Percentiles rank a stretch among this genome's conserved stretches.
Evolutionary conservation across 2,113 vertebrate genomes (phyloP).

Genomic region (Clarias magur): DNA sequence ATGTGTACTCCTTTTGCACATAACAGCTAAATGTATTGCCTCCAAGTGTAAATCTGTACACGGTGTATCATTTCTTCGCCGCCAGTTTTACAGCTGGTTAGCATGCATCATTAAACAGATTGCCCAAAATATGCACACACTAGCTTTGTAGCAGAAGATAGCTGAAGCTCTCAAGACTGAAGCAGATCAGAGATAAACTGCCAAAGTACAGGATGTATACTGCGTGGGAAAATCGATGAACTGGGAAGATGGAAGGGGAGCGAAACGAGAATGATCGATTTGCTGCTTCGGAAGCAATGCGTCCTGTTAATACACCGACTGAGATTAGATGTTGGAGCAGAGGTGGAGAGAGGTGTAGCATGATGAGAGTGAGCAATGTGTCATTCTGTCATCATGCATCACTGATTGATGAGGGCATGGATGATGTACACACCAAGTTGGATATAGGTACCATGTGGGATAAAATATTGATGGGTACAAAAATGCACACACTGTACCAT

Average conservation of each 20-base stretch:
- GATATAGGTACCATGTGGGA: too few relatives aligned
- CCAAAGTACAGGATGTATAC: not conserved
- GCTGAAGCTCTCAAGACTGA: not conserved
- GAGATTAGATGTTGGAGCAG: not conserved
- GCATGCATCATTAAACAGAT: not conserved
- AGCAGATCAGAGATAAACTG: not conserved
- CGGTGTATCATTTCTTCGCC: not conserved
- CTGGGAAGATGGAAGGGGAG: not conserved
- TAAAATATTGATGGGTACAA: too few relatives aligned
- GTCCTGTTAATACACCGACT: not conserved
- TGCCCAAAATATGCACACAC: not conserved
- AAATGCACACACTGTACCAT: too few relatives aligned
- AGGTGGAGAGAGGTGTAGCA: not conserved
- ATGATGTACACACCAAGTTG: not conserved
- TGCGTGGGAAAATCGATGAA: accelerated
- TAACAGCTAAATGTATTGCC: not conserved
- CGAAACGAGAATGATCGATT: not conserved
- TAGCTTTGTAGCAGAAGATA: not conserved
- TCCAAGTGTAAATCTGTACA: not conserved
- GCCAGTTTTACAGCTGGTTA: not conserved
- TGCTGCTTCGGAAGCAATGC: not conserved
- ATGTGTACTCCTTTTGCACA: not conserved
- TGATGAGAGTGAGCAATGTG: not conserved
- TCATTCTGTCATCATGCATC: not conserved
- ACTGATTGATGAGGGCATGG: not conserved